Evolutionary conservation across 2,113 vertebrate species (phyloP), one percentile per base, ranked within the genome.

Genomic region (Poicephalus meyeri): DNA sequence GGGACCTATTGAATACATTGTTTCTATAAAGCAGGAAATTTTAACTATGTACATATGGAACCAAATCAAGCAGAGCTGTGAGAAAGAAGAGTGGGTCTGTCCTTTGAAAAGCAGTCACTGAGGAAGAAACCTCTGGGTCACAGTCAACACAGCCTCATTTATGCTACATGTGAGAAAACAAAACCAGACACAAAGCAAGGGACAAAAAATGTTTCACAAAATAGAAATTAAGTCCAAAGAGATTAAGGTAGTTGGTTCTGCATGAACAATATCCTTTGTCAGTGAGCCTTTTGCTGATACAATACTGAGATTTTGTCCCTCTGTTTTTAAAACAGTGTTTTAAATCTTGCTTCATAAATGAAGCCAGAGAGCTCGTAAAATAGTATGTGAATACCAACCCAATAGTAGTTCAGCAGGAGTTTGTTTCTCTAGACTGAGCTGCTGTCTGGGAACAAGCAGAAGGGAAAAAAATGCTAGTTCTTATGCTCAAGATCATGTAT

Each of bases 1-100:
- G 14, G 6, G 11, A 41, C 6, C 3, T 58, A 42, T 31, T 0
- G 0, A 25, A 50, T 42, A 37, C 1, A 82, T 6, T 6, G 8
- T 1, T n/a, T 83, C 60, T 64, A 83, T 25, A 47, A 65, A 72
- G 17, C 17, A 31, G 12, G 5, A 28, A 33, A 47, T 60, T 56
- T 47, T 50, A 47, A 69, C 7, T 72, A 33, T 29, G 10, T 12
- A 39, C 18, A 12, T 18, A 61, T 2, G 46, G 20, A 53, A 66
- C 7, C 17, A 83, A 80, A 73, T 25, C 60, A 16, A 76, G 5
- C 6, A 64, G 86, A 70, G 9, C 4, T 44, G 8, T 50, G 20
- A 88, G 13, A 68, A 68, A 63, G 26, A 85, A 39, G 37, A 65
- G 12, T 18, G 11, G 1, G 2, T 50, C 17, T 35, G 7, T 64